phyloP scores from a whole-genome alignment of 1,140 invertebrate species.

The Calephelis virginiensis region DNA sequence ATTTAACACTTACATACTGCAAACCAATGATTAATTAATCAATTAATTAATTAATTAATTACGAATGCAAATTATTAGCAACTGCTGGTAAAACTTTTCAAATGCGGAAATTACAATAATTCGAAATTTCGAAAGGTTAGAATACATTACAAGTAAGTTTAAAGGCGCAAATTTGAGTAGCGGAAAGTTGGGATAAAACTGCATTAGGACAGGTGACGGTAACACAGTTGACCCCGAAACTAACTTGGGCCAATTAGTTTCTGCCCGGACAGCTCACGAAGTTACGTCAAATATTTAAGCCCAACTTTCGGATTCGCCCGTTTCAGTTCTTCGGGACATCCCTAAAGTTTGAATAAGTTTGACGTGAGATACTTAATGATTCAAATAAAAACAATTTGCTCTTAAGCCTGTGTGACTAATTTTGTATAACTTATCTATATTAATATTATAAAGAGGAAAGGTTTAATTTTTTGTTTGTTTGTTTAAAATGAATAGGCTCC shows the following conservation, averaged over 20 bases:
- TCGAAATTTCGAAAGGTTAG: too few relatives aligned
- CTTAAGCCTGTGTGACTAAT: too few relatives aligned
- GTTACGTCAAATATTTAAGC: conserved; percentile 1
- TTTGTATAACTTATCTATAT: too few relatives aligned
- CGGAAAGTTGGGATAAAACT: neutral
- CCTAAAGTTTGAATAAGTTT: conserved; percentile 1
- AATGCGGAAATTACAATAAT: too few relatives aligned
- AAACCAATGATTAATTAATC: too few relatives aligned
- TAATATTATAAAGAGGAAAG: too few relatives aligned
- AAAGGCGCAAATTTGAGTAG: neutral
- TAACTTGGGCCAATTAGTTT: conserved; percentile 6
- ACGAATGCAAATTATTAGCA: too few relatives aligned
- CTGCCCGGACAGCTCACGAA: neutral
- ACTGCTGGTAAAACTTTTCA: too few relatives aligned
- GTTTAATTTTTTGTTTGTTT: too few relatives aligned
- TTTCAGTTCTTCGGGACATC: neutral
- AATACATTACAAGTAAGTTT: conserved; percentile 1
- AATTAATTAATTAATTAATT: too few relatives aligned
- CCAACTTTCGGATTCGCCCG: neutral
- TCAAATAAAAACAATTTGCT: neutral
- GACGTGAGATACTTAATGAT: neutral
- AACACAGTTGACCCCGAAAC: neutral
- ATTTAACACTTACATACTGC: too few relatives aligned
- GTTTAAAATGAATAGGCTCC: too few relatives aligned
- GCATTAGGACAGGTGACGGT: neutral